Percentiles rank a stretch among this genome's conserved stretches.
These are phyloP conservation scores for Alethe diademata DNA, from an alignment of 2,113 vertebrate species.

Conservation along the genomic window DNA sequence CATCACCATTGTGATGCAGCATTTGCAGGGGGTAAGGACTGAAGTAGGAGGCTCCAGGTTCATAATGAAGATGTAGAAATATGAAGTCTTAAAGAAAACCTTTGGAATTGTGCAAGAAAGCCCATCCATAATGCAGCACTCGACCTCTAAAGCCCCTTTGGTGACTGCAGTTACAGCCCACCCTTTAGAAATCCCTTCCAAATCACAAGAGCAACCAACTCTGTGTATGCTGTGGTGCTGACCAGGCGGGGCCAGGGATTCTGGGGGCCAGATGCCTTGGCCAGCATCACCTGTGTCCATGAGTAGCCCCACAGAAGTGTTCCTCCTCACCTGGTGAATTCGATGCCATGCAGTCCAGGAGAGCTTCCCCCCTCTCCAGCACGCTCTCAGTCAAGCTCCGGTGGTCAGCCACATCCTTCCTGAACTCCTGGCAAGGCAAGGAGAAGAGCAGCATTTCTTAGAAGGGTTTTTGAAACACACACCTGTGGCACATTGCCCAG, in stretches of 20 bases:
- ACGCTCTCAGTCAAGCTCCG: slow-evolving; percentile 79
- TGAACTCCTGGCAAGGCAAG: slow-evolving; percentile 78
- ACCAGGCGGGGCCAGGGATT: not conserved
- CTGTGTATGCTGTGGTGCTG: rapidly evolving
- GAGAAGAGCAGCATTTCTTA: not conserved
- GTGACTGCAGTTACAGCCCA: not conserved
- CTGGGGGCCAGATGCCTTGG: rapidly evolving
- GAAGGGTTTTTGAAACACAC: not conserved
- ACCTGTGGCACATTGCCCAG: not conserved
- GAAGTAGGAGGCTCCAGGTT: not conserved
- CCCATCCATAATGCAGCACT: not conserved
- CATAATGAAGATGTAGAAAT: not conserved
- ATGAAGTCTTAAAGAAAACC: not conserved
- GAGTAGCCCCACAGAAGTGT: not conserved
- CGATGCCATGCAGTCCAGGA: slow-evolving; percentile 81
- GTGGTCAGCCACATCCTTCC: slow-evolving; percentile 80
- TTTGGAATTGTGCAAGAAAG: not conserved
- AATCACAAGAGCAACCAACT: not conserved
- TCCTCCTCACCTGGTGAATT: slow-evolving; percentile 82
- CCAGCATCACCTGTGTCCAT: not conserved
- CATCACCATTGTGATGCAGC: not conserved
- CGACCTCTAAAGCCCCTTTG: rapidly evolving
- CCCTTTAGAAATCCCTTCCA: not conserved
- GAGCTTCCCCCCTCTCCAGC: slow-evolving; percentile 81
- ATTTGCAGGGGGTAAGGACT: not conserved